Base-by-base conservation (phyloP, 2,888 invertebrate genomes). In the Nezara viridula region DNA sequence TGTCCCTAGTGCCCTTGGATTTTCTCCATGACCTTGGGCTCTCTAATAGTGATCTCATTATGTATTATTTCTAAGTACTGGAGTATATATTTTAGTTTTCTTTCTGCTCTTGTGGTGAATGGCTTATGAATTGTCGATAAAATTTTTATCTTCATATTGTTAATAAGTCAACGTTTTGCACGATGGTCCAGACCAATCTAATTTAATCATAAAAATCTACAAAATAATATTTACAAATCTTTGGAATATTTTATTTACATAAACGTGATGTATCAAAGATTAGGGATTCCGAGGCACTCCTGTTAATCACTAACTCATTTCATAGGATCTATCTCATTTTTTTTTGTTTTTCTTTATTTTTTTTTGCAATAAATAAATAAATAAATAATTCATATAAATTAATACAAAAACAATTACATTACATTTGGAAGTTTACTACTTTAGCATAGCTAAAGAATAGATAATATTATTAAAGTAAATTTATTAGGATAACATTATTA, bases 301-400 rank as follows among this genome's bases (percentile, higher is more conserved):
- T 66, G 14, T 32, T 32, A 66, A 66, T 32, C 16, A 16, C 66
- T 66, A 66, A 19, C 66, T 19, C 32, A 32, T 5, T 19, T 60
- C 12, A 16, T 37, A 32, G 19, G 32, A 19, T 19, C 66, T 24
- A 52, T 24, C 24, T 44, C 44, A 7, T 44, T 14, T 60, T 60
- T 60, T 60, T 40, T 40, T 77, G n/a, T 77, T 12, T 21, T 3
- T 77, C 21, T 37, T 40, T 77, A 6, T 60, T n/a, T 44, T 81
- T 44, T 14, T 77, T 77, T 77, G 19, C 14, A 19, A 9, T 1
- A 6, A 44, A 81, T 81, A 81, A 81, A 81, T 81, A 81, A 81
- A 81, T 81, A 81, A 81, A 81, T 81, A 81, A 81, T 44, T 81
- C 12, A 81, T 37, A 40, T 81, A 81, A 81, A 44, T 81, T 81